These are phyloP conservation scores for Catocala nupta DNA, from an alignment of 2,888 invertebrate genomes.

Conservation along the genomic window DNA sequence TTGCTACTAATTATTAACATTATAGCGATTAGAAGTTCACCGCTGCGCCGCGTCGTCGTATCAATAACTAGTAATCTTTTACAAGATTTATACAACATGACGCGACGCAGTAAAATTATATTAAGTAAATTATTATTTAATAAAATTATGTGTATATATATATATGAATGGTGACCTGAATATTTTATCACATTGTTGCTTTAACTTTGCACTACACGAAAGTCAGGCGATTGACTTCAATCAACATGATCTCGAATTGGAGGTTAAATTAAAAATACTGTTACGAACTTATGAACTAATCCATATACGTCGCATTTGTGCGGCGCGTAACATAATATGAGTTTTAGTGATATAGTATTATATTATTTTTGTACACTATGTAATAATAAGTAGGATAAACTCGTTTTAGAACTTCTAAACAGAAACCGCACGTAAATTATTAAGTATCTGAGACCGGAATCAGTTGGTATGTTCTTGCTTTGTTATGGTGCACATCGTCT, in stretches of 20 bases:
- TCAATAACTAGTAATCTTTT: too few species aligned
- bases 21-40: too few species aligned
- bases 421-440: too few species aligned
- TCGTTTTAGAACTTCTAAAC: too few species aligned
- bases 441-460: too few species aligned
- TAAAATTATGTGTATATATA: constrained; percentile 43
- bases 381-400: constrained; percentile 3
- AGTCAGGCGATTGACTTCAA: constrained; percentile 77
- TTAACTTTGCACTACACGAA: constrained; percentile 78
- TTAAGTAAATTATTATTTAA: constrained; percentile 53
- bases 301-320: neutral
- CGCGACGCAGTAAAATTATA: constrained; percentile 40
- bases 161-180: constrained; percentile 69
- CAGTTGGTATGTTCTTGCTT: too few species aligned
- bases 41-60: too few species aligned
- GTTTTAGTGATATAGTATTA: neutral
- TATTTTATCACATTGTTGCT: constrained; percentile 75
- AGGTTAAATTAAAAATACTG: constrained; percentile 66
- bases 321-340: neutral
- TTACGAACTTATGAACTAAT: too few species aligned
- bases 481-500: too few species aligned
- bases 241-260: constrained; percentile 81
- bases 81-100: too few species aligned
- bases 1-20: too few species aligned
- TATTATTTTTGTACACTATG: constrained; percentile 3